Evolutionary conservation across 92 coral and sea anemone species (phyloP), one percentile per base, ranked within the genome.

Genomic region (Plumapathes pennacea): DNA sequence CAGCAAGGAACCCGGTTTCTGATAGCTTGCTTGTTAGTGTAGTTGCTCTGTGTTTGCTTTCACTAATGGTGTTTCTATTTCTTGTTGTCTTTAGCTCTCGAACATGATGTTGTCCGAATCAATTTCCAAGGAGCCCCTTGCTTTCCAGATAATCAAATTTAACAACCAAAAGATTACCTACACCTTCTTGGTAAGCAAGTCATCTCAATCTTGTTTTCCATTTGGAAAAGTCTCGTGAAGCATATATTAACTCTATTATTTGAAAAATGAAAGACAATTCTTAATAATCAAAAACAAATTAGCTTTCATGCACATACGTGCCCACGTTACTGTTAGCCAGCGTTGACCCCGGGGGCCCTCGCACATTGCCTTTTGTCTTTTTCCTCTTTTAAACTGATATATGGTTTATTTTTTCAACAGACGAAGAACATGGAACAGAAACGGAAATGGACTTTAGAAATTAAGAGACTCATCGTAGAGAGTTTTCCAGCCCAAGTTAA

Each of bases 41-140:
- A 34, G 40, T 34, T 34, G 8, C 9, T 34, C 40, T 34, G 40
- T 34, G 40, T 8, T 8, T 34, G 40, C n/a, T 8, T n/a, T 34
- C n/a, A 12, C 12, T 24, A 4, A 13, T 20, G 18, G 1, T 28
- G 54, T 48, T 22, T 14, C 20, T 37, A 27, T 64, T 57, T 2
- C 55, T 37, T 22, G 47, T 69, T 17, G 12, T 33, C 42, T 48
- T 13, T 59, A 92, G 98, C 73, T 82, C 36, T 89, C 90, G 6
- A 92, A 92, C 77, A 88, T 92, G 98, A 92, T 92, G 98, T 57
- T 92, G 86, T 67, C 90, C 11, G 98, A 92, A 32, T 83, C 96
- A 7, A 67, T 92, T 8, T 74, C 90, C 29, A 84, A 89, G 41
- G 98, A 92, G 45, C 98, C 96, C 5, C 65, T 92, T 39, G 90